These are phyloP conservation scores for Agonopterix alstromeriana DNA, from an alignment of 2,888 invertebrate species.

Conservation along the genomic window DNA sequence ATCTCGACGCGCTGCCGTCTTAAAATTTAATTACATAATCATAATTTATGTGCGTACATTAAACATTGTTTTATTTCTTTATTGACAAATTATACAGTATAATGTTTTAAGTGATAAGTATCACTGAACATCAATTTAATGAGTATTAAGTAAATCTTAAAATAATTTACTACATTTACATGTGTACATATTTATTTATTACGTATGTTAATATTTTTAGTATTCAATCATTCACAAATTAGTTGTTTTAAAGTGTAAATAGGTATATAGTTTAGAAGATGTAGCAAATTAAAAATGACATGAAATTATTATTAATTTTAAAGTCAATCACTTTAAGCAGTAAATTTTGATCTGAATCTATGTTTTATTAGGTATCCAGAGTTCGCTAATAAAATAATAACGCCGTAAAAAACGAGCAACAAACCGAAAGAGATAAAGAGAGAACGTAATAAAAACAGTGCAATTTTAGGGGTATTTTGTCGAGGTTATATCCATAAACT, in stretches of 20 bases:
- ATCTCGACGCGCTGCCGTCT: slow-evolving; percentile 11
- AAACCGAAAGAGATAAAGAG: slow-evolving; percentile 75
- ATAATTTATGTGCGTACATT: neutral
- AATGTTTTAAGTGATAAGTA: too few relatives aligned
- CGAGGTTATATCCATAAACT: slow-evolving; percentile 76
- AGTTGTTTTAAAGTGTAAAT: too few relatives aligned
- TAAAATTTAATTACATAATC: neutral
- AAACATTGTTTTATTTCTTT: neutral
- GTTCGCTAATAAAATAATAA: slow-evolving; percentile 69
- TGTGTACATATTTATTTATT: too few relatives aligned
- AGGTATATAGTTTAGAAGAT: too few relatives aligned
- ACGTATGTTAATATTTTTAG: too few relatives aligned
- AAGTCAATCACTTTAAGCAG: neutral
- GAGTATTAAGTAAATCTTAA: too few relatives aligned
- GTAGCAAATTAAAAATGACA: neutral
- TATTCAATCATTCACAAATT: too few relatives aligned
- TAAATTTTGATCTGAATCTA: slow-evolving; percentile 6
- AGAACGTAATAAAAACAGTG: slow-evolving; percentile 75
- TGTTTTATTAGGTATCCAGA: slow-evolving; percentile 33
- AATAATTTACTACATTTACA: too few relatives aligned
- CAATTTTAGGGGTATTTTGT: slow-evolving; percentile 77
- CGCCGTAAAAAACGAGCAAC: slow-evolving; percentile 64
- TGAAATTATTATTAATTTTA: neutral
- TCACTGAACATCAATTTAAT: too few relatives aligned
- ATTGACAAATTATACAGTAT: too few relatives aligned